A percentile compares a stretch with the other conserved stretches of the same genome.
These are phyloP conservation scores for Leiothrix lutea DNA, from an alignment of 2,113 vertebrate genomes.

Conservation along the genomic window DNA sequence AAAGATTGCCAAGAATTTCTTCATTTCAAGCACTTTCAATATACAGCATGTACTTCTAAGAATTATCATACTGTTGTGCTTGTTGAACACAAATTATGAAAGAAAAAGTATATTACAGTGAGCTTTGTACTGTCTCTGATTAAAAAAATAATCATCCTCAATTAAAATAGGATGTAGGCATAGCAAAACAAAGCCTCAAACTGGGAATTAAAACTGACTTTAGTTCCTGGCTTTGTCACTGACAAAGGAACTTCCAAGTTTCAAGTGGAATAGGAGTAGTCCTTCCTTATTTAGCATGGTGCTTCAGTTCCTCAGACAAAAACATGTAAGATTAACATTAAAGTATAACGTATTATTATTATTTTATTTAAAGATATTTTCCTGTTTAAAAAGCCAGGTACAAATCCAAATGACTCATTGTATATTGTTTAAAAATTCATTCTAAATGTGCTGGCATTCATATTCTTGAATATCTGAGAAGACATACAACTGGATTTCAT, in stretches of 20 bases:
- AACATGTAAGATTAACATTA: not conserved
- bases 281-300: rapidly evolving
- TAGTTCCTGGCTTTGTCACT: not conserved
- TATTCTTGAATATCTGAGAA: not conserved
- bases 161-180: not conserved
- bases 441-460: not conserved
- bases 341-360: not conserved
- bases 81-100: not conserved
- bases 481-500: not conserved
- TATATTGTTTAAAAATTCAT: not conserved
- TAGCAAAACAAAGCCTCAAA: not conserved
- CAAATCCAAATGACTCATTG: not conserved
- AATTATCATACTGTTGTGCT: not conserved
- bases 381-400: not conserved
- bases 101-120: not conserved
- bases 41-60: not conserved
- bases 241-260: not conserved
- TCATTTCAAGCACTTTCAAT: not conserved
- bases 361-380: not conserved
- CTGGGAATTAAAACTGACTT: not conserved
- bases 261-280: not conserved
- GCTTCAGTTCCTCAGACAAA: not conserved
- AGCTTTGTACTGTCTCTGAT: not conserved
- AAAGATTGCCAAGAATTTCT: not conserved
- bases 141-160: not conserved